Evolutionary conservation across 1,140 invertebrate species (phyloP), one percentile per base, ranked within the genome.

Genomic region (Drosophila punjabiensis): DNA sequence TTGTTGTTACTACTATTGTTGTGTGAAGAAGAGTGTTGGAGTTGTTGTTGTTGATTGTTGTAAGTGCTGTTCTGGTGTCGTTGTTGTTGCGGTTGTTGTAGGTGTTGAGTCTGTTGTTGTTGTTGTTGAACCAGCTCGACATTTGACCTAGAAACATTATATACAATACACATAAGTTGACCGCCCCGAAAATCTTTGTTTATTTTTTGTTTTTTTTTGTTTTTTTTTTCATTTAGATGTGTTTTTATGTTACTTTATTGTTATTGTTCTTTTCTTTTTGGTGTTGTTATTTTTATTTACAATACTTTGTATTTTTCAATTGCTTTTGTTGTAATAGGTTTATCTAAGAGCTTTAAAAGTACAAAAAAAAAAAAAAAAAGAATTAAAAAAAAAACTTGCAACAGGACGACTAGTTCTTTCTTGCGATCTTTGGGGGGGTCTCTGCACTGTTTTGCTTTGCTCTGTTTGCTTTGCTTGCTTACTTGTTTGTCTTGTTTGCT

Each of bases 91-190:
- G 56, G 81, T 52, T 82, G 87, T 69, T 89, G 85, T 76, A 65
- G 79, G 74, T 69, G 73, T 80, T 58, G 76, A 48, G 35, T 70
- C 66, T 67, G 83, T 73, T 79, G 77, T 78, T 83, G 80, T 80
- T 89, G 86, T 76, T 85, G 83, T 91, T 90, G 86, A 82, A 89
- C 79, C 89, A 92, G 90, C 89, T 93, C 92, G 92, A 92, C 82
- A 93, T 91, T 92, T 78, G 88, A 93, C 92, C 92, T 93, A 93
- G 92, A 93, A 93, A 93, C 92, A 93, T 93, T 93, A 93, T 93
- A 89, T 81, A 88, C 68, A 87, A 82, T 66, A 78, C 64, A 75
- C 60, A 79, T 74, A 81, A 71, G 85, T 87, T 78, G 60, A 79
- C 74, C 77, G 60, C 69, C 74, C 67, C 68, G 37, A 41, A 56